Base-by-base conservation (phyloP, 2,797 vertebrate genomes). In the Anguilla marmorata region DNA sequence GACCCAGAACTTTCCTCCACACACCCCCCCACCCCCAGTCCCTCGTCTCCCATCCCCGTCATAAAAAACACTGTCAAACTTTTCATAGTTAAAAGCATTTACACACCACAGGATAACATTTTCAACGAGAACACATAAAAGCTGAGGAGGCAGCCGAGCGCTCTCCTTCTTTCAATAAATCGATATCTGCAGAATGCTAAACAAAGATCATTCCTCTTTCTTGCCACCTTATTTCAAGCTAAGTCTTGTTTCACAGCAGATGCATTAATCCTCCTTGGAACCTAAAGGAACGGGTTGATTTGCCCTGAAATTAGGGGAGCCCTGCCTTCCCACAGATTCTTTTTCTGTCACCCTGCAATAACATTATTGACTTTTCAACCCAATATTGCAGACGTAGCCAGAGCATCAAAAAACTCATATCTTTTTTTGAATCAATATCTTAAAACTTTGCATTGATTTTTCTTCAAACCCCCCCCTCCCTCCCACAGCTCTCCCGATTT, bases 301-400 rank as follows among this genome's bases (percentile, higher is more conserved):
- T 86, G 50, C 52, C 74, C 85, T 84, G 87, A 87, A 90, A 89
- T 88, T 88, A 90, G 89, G 84, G 66, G 54, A 85, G 84, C 86
- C 74, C 50, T 30, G 41, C 50, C 72, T 30, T 88, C 58, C 33
- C 72, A 19, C n/a, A 52, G 87, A 86, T 85, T 89, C 85, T 14
- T 85, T 85, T 88, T 74, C 88, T 89, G 88, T 89, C 88, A 87
- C 85, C 37, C 33, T 45, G 63, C 83, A 90, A 90, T 89, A 90
- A 86, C 86, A 19, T 80, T 90, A 90, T 90, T 56, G 88, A 90
- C 85, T 90, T 90, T 88, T 83, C 74, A 74, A 80, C 50, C 86
- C 60, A 84, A 85, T 87, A 83, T 58, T 48, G 85, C 45, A 82
- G 74, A 87, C 56, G 30, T 83, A 89, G 87, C 60, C 83, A 89